Evolutionary conservation across 2,888 invertebrate genomes (phyloP).

Genomic region (Ariolimax columbianus): DNA sequence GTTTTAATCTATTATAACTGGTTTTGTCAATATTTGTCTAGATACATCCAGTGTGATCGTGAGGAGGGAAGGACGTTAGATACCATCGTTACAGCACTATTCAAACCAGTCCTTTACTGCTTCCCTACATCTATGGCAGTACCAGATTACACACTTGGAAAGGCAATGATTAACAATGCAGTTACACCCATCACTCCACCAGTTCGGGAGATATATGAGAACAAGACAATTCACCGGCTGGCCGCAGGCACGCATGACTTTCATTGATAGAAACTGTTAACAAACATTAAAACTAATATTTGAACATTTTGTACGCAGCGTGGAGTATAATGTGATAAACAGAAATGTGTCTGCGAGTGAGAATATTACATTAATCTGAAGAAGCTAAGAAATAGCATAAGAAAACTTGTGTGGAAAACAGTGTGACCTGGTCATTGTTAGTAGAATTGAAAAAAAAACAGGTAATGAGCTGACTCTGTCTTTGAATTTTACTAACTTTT

Average conservation of each 20-base stretch:
- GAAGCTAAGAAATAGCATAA: too few species aligned
- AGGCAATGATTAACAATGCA: constrained; percentile 74
- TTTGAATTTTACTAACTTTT: too few species aligned
- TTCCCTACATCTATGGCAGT: constrained; percentile 74
- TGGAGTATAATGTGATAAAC: too few species aligned
- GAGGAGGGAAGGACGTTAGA: constrained; percentile 72
- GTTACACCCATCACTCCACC: constrained; percentile 56
- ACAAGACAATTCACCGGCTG: constrained; percentile 6
- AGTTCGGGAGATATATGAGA: constrained; percentile 41
- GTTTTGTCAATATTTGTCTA: constrained; percentile 51
- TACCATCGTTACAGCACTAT: constrained; percentile 60
- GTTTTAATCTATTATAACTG: neutral
- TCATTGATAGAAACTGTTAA: neutral
- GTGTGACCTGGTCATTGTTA: too few species aligned
- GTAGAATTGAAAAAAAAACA: too few species aligned
- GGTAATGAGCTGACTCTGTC: too few species aligned
- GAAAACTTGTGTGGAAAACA: too few species aligned
- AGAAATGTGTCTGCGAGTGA: too few species aligned
- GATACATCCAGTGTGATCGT: constrained; percentile 74
- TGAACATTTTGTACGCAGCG: neutral
- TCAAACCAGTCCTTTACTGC: constrained; percentile 71
- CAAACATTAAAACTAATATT: neutral
- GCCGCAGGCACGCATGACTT: neutral
- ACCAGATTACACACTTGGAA: constrained; percentile 72
- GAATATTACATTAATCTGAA: too few species aligned